Evolutionary conservation across 1,140 invertebrate genomes (phyloP).

Genomic region (Hyphantria cunea): DNA sequence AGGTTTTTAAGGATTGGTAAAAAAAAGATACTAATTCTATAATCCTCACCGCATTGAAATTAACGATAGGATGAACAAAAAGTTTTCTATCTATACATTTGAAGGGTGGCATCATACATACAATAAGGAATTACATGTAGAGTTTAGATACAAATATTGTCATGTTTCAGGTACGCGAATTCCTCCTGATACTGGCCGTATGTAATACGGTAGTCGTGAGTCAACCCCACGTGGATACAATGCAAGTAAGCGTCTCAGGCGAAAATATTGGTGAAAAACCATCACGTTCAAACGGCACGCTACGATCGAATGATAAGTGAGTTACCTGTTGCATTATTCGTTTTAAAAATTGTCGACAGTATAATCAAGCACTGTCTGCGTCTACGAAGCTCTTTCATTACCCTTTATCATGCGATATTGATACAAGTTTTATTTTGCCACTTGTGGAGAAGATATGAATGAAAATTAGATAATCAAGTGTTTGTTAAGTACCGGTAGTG

Average conservation of each 20-base stretch:
- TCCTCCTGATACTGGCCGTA: slow-evolving; percentile 94
- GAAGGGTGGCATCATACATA: too few relatives aligned
- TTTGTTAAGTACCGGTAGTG: too few relatives aligned
- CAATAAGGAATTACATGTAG: too few relatives aligned
- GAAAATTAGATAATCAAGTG: not conserved
- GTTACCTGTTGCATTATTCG: slow-evolving; percentile 23
- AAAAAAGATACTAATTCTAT: too few relatives aligned
- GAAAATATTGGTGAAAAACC: slow-evolving; percentile 72
- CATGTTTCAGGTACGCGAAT: slow-evolving; percentile 88
- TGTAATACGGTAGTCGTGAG: slow-evolving; percentile 98
- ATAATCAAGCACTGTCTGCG: not conserved
- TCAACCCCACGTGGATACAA: slow-evolving; percentile 93
- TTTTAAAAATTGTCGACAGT: not conserved
- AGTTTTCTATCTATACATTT: too few relatives aligned
- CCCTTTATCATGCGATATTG: not conserved
- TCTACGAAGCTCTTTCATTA: not conserved
- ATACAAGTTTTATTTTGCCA: not conserved
- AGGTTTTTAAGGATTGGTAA: too few relatives aligned
- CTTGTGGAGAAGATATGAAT: not conserved
- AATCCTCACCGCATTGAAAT: too few relatives aligned
- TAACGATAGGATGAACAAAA: too few relatives aligned
- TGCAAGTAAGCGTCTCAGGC: slow-evolving; percentile 89
- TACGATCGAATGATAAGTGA: slow-evolving; percentile 72
- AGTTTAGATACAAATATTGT: not conserved
- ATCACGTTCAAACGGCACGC: slow-evolving; percentile 57